Evolutionary conservation across 1,140 invertebrate genomes (phyloP), one percentile per base, ranked within the genome.

Genomic region (Drosophila subobscura): DNA sequence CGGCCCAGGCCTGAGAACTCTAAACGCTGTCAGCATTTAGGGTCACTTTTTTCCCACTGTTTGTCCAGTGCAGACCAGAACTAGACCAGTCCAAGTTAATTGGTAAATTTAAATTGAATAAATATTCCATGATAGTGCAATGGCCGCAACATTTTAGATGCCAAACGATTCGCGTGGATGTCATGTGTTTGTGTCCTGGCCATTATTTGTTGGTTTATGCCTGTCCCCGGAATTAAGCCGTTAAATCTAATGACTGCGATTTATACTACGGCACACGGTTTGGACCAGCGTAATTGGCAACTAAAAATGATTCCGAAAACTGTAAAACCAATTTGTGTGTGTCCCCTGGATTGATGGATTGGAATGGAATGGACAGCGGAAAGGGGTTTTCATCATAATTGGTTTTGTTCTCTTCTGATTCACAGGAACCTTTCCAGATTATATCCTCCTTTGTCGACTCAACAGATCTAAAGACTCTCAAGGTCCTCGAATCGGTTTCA

Each of bases 91-190:
- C 55, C 68, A 77, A 86, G 77, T 86, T 86, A 86, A 86, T 86
- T 88, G 81, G 73, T 77, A 81, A 86, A 86, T 81, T 86, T 86
- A 86, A 86, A 86, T 88, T 88, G 81, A 88, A 78, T 86, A 86
- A 72, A 86, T 86, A 72, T 86, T 86, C 79, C 53, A 86, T 88
- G 73, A 72, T 75, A 86, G 81, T 86, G 81, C 83, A 88, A 75
- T 78, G 74, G 51, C 70, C 68, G 68, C 58, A 63, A 37, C 56
- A 72, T 65, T 73, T 73, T 64, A 73, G 59, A 64, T 73, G 52
- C 70, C 71, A 52, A 73, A 56, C 70, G 58, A 73, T 73, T 73
- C 59, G 22, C 27, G 70, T 29, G 71, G 71, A 52, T 56, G 70
- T 67, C 55, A 57, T 59, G 41, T 59, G 59, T 55, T 33, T 27